Evolutionary conservation across 2,888 invertebrate species (phyloP), one percentile per base, ranked within the genome.

Genomic region (Zeuzera pyrina): DNA sequence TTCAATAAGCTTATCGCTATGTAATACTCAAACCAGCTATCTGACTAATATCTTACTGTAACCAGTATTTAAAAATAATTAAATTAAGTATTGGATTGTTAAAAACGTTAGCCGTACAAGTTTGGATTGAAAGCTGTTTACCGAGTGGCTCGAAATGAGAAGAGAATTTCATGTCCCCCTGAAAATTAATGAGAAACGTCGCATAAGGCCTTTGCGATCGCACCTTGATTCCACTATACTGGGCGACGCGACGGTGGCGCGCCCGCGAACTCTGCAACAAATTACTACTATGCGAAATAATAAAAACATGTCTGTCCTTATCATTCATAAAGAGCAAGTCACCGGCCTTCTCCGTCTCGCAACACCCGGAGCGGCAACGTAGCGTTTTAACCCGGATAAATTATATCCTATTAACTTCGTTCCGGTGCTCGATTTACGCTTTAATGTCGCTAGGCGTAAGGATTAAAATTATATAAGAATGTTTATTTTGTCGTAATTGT

Each of bases 321-420:
- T 68, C 58, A 24, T 36, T 35, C 51, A 33, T 49, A 39, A 41
- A 38, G 35, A 38, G 34, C 35, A 34, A 38, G 36, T 39, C 30
- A 26, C 29, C 34, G 29, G 39, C 41, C 57, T 53, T 77, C 67
- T 68, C 70, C 41, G 49, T 77, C 68, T 38, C 66, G 61, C 74
- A 40, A 50, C 58, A 69, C 62, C 67, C 76, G 62, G 66, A 71
- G 65, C 72, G 79, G 78, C 81, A 76, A 78, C 81, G 69, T 59
- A 66, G 72, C 78, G 58, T 50, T 66, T 64, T 64, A 64, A 71
- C 76, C 68, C 77, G 76, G 78, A 79, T 81, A 77, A 78, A 81
- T 81, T 79, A 81, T 78, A 77, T 74, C 79, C 76, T 79, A 83
- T 81, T 78, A 79, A 76, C 76, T 72, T 59, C 59, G 64, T 71